Evolutionary conservation across 2,888 invertebrate species (phyloP).

Genomic region (Rhimphoctona megacephalus): DNA sequence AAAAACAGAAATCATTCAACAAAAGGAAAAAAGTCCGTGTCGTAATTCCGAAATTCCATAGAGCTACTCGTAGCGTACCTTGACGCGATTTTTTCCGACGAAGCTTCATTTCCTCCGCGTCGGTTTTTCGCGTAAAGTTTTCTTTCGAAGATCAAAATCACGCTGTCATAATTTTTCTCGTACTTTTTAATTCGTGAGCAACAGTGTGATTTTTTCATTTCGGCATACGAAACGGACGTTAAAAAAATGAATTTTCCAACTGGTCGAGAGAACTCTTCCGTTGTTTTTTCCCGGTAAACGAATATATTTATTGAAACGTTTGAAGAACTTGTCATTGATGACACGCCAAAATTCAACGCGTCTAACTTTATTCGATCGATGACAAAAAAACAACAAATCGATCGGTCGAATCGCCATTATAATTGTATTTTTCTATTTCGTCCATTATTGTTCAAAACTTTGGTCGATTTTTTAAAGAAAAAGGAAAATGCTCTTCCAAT

Average conservation of each 20-base stretch:
- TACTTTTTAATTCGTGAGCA: background rate
- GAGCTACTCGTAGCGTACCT: constrained; percentile 72
- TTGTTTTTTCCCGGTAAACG: constrained; percentile 2
- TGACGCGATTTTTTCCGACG: constrained; percentile 60
- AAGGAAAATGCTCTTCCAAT: constrained; percentile 22
- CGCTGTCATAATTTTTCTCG: background rate
- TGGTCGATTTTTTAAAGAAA: constrained; percentile 37
- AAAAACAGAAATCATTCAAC: constrained; percentile 41
- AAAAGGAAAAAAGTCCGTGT: constrained; percentile 59
- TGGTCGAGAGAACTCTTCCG: background rate
- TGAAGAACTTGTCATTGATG: constrained; percentile 27
- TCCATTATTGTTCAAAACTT: constrained; percentile 60
- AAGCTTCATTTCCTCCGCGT: constrained; percentile 39
- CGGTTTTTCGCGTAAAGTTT: constrained; percentile 23
- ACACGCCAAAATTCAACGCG: constrained; percentile 19
- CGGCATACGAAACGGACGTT: constrained; percentile 4
- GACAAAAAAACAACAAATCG: constrained; percentile 24
- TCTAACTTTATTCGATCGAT: constrained; percentile 13
- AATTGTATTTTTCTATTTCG: constrained; percentile 70
- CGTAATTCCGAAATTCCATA: constrained; percentile 65
- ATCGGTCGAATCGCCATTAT: constrained; percentile 65
- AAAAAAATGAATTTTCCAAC: background rate
- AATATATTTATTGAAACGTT: constrained; percentile 1
- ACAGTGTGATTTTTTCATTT: background rate
- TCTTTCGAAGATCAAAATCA: background rate